Evolutionary conservation across 2,888 invertebrate genomes (phyloP).

Genomic region (Polydrusus pterygomalis): DNA sequence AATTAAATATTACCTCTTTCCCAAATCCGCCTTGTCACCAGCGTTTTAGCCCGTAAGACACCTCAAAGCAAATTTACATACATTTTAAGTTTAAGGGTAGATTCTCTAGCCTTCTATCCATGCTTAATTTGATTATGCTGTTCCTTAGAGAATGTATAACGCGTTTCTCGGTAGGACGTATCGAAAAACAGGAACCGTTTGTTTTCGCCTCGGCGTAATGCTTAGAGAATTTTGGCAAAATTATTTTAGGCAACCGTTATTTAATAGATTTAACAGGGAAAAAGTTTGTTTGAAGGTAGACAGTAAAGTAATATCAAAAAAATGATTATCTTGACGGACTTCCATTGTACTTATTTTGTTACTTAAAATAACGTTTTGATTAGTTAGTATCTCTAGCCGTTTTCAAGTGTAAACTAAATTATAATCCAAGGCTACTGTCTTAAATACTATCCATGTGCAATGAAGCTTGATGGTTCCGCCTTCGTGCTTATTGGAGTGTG

Average conservation of each 20-base stretch:
- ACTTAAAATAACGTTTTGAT: too few species aligned
- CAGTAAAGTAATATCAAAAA: too few species aligned
- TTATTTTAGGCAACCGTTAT: not conserved
- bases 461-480: too few species aligned
- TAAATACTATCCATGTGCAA: too few species aligned
- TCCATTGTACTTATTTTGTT: too few species aligned
- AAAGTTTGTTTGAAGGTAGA: too few species aligned
- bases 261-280: not conserved
- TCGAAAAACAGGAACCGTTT: constrained; percentile 40
- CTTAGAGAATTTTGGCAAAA: constrained; percentile 20
- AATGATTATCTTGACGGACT: too few species aligned
- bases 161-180: constrained; percentile 34
- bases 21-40: constrained; percentile 45
- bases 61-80: constrained; percentile 52
- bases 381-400: too few species aligned
- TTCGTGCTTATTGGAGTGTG: too few species aligned
- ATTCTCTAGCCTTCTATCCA: constrained; percentile 47
- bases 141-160: constrained; percentile 48
- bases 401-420: too few species aligned
- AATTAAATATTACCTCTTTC: constrained; percentile 44
- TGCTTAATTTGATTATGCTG: constrained; percentile 45
- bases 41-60: constrained; percentile 46
- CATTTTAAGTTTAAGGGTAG: constrained; percentile 50
- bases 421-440: too few species aligned
- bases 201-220: constrained; percentile 11